Evolutionary conservation across 2,888 invertebrate species (phyloP), one percentile per base, ranked within the genome.

Genomic region (Lithosia quadra): DNA sequence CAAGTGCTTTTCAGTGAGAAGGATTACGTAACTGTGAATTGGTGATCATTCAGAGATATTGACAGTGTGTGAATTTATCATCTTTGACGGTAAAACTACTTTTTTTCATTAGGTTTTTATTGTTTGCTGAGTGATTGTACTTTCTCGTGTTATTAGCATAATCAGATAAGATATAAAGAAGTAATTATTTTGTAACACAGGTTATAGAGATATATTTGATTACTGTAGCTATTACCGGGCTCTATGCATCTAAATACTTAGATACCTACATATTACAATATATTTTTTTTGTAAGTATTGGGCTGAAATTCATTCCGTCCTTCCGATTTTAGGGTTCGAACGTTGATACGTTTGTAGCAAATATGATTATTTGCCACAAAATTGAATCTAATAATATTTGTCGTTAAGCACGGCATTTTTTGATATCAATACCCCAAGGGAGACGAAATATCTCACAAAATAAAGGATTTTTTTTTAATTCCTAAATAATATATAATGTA

Each of bases 1-100:
- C 83, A 85, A 83, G 79, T 78, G 76, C 64, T 22, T 69, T 84
- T 79, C 75, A 80, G 81, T 79, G 75, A 70, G 65, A 67, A 72
- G 22, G 73, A 49, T 85, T 84, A 69, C 81, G 76, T 73, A 81
- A 83, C 36, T 63, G 79, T 82, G 79, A 57, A 43, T 63, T 64
- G 67, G 77, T 74, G 79, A 60, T 68, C 53, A 21, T 21, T 49
- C 67, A 76, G 66, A 76, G 72, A 73, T 76, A 74, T 80, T 69
- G 71, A 72, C 66, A 55, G 71, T 80, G 75, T 80, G 73, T 67
- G 70, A 43, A 28, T 74, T 71, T 43, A 68, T 81, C 72, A 74
- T 80, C 76, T 76, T 73, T 80, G 81, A 68, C 71, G 83, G 80
- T 82, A 82, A 74, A 69, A 62, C 5, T 9, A 13, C n/a, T 18